phyloP scores from a whole-genome alignment of 2,113 vertebrate species.

The Notiomystis cincta region DNA sequence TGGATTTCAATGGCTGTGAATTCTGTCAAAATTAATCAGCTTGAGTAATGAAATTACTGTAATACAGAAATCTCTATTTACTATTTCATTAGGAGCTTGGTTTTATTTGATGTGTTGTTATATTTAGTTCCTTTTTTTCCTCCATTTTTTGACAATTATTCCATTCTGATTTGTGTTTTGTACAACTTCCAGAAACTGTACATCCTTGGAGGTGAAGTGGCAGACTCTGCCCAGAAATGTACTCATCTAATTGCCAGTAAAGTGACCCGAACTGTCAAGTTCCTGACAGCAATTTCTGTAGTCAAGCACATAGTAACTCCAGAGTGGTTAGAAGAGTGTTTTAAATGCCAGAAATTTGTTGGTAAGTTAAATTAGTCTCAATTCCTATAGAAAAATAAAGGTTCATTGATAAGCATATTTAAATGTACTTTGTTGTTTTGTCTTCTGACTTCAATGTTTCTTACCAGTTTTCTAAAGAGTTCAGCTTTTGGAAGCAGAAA shows the following conservation, averaged over 20 bases:
- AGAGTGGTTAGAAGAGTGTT: constrained; percentile 95
- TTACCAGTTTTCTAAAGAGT: not conserved
- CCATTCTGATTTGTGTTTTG: not conserved
- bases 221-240: constrained; percentile 85
- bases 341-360: constrained; percentile 89
- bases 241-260: constrained; percentile 92
- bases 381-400: not conserved
- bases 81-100: not conserved
- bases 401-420: not conserved
- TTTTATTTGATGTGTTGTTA: not conserved
- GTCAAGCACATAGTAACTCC: constrained; percentile 91
- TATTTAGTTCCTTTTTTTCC: not conserved
- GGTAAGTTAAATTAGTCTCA: constrained; percentile 64
- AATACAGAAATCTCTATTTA: not conserved
- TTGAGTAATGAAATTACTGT: not conserved
- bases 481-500: not conserved
- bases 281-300: constrained; percentile 92
- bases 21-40: not conserved
- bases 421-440: not conserved
- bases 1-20: not conserved
- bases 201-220: constrained; percentile 89
- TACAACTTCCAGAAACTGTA: constrained; percentile 82
- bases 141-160: not conserved
- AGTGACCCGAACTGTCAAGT: constrained; percentile 94
- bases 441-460: not conserved